These are phyloP conservation scores for Macrostomum lignano DNA, from an alignment of 1,140 invertebrate species.

Conservation along the genomic window DNA sequence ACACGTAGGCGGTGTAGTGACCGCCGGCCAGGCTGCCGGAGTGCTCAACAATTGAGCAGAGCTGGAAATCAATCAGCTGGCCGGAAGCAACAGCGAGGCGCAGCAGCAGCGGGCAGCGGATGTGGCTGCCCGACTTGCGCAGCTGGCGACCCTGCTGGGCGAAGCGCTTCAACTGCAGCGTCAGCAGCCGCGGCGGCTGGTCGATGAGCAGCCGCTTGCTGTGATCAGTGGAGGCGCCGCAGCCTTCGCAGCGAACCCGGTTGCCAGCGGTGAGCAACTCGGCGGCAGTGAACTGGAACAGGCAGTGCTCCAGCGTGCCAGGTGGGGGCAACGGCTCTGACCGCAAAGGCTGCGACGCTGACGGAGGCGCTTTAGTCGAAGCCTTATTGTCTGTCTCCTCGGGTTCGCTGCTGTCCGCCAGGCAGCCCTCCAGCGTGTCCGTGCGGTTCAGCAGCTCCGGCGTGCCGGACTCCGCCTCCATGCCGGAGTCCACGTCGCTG, in stretches of 20 bases:
- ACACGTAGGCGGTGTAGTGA: conserved; percentile 74
- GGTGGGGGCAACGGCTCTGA: conserved; percentile 45
- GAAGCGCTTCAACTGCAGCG: conserved; percentile 64
- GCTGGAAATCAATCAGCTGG: conserved; percentile 5
- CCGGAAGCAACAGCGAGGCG: too few species aligned
- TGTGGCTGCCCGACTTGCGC: conserved; percentile 50
- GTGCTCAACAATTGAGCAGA: conserved; percentile 46
- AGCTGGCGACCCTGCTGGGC: conserved; percentile 30
- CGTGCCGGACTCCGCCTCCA: too few species aligned
- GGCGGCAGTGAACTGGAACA: conserved; percentile 59
- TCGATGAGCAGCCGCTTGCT: conserved; percentile 67
- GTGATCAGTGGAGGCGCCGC: conserved; percentile 61
- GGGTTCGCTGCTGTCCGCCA: conserved; percentile 11
- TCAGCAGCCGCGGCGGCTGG: conserved; percentile 60
- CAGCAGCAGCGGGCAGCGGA: conserved; percentile 53
- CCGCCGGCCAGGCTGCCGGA: conserved; percentile 58
- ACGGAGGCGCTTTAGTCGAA: too few species aligned
- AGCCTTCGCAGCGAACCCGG: conserved; percentile 62
- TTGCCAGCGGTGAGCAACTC: conserved; percentile 64
- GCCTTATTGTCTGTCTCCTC: too few species aligned
- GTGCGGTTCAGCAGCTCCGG: conserved; percentile 9
- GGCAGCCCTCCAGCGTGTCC: conserved; percentile 13
- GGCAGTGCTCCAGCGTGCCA: conserved; percentile 43
- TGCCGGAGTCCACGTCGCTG: too few species aligned
- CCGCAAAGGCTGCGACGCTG: conserved; percentile 23